Evolutionary conservation across 2,113 vertebrate genomes (phyloP).

Genomic region (Oryzias celebensis): DNA sequence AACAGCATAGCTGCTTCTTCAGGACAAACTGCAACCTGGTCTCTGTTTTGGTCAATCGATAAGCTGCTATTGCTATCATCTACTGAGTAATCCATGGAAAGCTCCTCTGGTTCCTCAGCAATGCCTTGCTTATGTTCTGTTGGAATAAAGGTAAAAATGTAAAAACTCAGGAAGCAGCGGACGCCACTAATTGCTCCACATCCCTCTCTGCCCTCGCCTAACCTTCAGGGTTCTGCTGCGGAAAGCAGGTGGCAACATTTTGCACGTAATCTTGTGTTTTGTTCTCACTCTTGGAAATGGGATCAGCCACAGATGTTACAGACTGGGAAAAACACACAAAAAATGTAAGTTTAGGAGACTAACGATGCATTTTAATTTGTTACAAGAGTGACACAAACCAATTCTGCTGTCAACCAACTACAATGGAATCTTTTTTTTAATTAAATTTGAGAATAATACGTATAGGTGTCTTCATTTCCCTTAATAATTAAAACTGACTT

Average conservation of each 20-base stretch:
- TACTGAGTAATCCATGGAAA: not conserved
- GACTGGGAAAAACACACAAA: conserved; percentile 16
- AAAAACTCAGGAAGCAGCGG: conserved; percentile 12
- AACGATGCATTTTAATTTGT: not conserved
- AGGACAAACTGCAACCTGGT: conserved; percentile 8
- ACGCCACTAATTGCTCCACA: not conserved
- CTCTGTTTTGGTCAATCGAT: conserved; percentile 26
- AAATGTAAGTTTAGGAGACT: not conserved
- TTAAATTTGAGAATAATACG: too few relatives aligned
- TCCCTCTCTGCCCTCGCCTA: not conserved
- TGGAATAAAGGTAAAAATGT: conserved; percentile 24
- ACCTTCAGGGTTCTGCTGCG: conserved; percentile 36
- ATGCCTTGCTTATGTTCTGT: conserved; percentile 27
- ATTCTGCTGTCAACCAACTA: too few relatives aligned
- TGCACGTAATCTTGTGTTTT: conserved; percentile 52
- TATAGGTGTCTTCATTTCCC: too few relatives aligned
- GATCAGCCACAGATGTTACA: not conserved
- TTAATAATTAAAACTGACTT: too few relatives aligned
- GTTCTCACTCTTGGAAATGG: conserved; percentile 27
- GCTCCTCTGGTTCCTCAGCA: conserved; percentile 16
- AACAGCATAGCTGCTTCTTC: conserved; percentile 31
- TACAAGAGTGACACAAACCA: not conserved
- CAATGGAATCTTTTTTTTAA: too few relatives aligned
- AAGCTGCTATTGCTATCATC: conserved; percentile 23
- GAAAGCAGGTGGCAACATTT: conserved; percentile 19